Conservation (phyloP, 1,140 invertebrate genomes). For the Sycobia sp. region DNA sequence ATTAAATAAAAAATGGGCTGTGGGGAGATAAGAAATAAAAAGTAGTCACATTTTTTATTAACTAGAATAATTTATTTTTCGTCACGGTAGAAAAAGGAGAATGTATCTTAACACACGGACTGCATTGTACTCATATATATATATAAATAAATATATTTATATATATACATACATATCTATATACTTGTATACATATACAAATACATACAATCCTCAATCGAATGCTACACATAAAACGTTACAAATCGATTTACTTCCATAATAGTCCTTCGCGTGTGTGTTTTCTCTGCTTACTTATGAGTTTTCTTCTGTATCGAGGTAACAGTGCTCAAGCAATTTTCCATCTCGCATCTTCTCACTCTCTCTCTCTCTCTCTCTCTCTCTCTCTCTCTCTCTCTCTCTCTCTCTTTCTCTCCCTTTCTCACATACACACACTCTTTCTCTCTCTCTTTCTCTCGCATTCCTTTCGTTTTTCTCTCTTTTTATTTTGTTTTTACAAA, state of each 20-base stretch:
- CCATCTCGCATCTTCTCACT: conserved; percentile 15
- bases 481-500: conserved; percentile 23
- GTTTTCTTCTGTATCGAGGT: conserved; percentile 32
- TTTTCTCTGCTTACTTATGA: conserved; percentile 28
- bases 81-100: conserved; percentile 66
- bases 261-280: conserved; percentile 45
- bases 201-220: conserved; percentile 61
- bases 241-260: conserved; percentile 53
- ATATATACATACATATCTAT: conserved; percentile 25
- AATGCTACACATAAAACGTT: conserved; percentile 60
- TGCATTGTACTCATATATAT: conserved; percentile 59
- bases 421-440: conserved; percentile 16
- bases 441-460: neutral
- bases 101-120: conserved; percentile 62
- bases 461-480: no score
- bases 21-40: conserved; percentile 28
- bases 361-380: neutral
- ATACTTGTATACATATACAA: conserved; percentile 40
- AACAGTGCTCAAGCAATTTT: conserved; percentile 23
- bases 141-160: conserved; percentile 35
- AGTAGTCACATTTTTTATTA: conserved; percentile 62
- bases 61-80: conserved; percentile 66
- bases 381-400: no score
- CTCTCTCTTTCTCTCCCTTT: conserved; percentile 6
- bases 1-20: neutral